Evolutionary conservation across 2,888 invertebrate species (phyloP).

Genomic region (Polymixis lichenea): DNA sequence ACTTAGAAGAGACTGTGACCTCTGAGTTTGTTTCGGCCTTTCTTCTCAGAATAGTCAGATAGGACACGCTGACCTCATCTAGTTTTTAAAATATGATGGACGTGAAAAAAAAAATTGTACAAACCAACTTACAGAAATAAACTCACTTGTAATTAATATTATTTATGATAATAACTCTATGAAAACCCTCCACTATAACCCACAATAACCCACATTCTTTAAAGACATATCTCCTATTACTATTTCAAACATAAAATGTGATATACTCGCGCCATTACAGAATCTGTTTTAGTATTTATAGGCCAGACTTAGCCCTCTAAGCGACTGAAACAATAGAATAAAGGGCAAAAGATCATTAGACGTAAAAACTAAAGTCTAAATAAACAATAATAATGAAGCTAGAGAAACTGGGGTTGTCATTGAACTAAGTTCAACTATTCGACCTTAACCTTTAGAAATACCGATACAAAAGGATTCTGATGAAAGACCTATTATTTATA

Average conservation of each 20-base stretch:
- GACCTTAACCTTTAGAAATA: slow-evolving; percentile 29
- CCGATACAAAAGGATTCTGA: slow-evolving; percentile 30
- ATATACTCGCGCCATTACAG: not conserved
- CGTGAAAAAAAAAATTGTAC: no score
- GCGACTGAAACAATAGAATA: slow-evolving; percentile 27
- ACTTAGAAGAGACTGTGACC: no score
- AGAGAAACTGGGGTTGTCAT: slow-evolving; percentile 18
- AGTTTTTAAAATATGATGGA: no score
- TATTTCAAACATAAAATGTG: not conserved
- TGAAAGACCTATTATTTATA: slow-evolving; percentile 15
- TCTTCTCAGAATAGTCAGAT: no score
- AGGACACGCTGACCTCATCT: no score
- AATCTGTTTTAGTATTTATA: slow-evolving; percentile 6
- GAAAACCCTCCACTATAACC: no score
- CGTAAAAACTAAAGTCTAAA: slow-evolving; percentile 28
- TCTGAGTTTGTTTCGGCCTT: no score
- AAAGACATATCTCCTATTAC: not conserved
- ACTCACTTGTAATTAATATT: no score
- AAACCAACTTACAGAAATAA: no score
- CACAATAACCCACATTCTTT: not conserved
- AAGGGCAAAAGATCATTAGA: slow-evolving; percentile 17
- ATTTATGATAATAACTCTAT: no score
- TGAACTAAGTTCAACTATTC: slow-evolving; percentile 30
- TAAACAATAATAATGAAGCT: slow-evolving; percentile 26
- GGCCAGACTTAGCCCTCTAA: not conserved